phyloP scores from a whole-genome alignment of 1,140 invertebrate genomes.

The Drosophila rufa region DNA sequence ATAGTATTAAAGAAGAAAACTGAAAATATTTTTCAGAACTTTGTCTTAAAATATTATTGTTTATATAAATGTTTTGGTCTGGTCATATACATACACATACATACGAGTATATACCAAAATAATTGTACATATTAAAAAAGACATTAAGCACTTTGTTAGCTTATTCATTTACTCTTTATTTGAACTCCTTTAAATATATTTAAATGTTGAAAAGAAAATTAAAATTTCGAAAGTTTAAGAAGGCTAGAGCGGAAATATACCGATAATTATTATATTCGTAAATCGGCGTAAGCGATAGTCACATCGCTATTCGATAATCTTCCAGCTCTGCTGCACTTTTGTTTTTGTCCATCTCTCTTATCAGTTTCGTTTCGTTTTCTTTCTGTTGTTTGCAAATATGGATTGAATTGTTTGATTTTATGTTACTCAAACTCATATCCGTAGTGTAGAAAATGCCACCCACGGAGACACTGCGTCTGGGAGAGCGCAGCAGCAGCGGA shows the following conservation, averaged over 20 bases:
- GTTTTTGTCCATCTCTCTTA: slow-evolving; percentile 27
- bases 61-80: too few species aligned
- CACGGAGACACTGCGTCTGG: slow-evolving; percentile 66
- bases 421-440: slow-evolving; percentile 20
- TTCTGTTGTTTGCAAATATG: slow-evolving; percentile 27
- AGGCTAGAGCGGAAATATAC: background rate
- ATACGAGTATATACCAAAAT: too few species aligned
- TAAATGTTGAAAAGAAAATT: background rate
- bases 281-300: background rate
- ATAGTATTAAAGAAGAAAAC: too few species aligned
- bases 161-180: background rate
- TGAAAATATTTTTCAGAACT: too few species aligned
- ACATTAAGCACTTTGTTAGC: too few species aligned
- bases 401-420: slow-evolving; percentile 42
- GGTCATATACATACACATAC: too few species aligned
- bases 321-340: slow-evolving; percentile 3
- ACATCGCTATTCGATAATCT: background rate
- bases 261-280: background rate
- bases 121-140: too few species aligned
- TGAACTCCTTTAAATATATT: too few species aligned
- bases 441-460: slow-evolving; percentile 58
- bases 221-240: background rate
- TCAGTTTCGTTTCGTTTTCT: slow-evolving; percentile 35
- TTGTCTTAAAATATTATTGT: too few species aligned
- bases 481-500: slow-evolving; percentile 37